Base-by-base conservation (phyloP, 2,888 invertebrate species). In the Sicus ferrugineus region DNA sequence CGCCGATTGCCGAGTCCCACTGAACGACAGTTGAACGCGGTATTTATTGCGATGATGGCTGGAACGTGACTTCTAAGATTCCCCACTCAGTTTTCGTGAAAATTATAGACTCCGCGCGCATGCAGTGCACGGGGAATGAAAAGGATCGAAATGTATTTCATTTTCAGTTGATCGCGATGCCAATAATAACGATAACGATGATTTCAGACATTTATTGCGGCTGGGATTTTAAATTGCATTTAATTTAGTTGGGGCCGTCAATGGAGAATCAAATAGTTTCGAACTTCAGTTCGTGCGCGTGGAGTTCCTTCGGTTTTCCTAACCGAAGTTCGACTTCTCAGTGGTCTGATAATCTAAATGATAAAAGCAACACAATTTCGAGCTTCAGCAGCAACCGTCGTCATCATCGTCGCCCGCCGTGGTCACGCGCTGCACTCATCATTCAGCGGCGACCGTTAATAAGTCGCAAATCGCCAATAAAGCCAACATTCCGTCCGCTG, bases 61-160 rank as follows among this genome's bases (percentile, higher is more conserved):
- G 74, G 80, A 80, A 80, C 80, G 80, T 80, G 80, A 80, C 80
- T 79, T 80, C 79, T 79, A 78, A 77, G 76, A 75, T 77, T 65
- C 26, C 54, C 59, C 38, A 4, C 21, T 38, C 14, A 59, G 16
- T 34, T 52, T 19, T 54, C 34, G 26, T 54, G 65, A 54, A 65
- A 65, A 65, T 65, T 65, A 65, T 52, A 65, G 65, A 34, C 54
- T 54, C 54, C 26, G 52, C 19, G 2, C 23, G 42, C 38, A 42
- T 16, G 42, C 61, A 38, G 42, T n/a, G 23, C 4, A 42, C 11
- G 46, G 56, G 42, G 23, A 61, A 42, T n/a, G 19, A 11, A 48
- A 50, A 28, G 28, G 48, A 19, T 38, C 4, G 61, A 42, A 23
- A 14, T 38, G 61, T 23, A 38, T 38, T 42, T 38, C 3, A 34